A percentile compares a stretch with the other conserved stretches of the same genome.
Evolutionary conservation across 2,113 vertebrate species (phyloP).

Genomic region (Motacilla alba): DNA sequence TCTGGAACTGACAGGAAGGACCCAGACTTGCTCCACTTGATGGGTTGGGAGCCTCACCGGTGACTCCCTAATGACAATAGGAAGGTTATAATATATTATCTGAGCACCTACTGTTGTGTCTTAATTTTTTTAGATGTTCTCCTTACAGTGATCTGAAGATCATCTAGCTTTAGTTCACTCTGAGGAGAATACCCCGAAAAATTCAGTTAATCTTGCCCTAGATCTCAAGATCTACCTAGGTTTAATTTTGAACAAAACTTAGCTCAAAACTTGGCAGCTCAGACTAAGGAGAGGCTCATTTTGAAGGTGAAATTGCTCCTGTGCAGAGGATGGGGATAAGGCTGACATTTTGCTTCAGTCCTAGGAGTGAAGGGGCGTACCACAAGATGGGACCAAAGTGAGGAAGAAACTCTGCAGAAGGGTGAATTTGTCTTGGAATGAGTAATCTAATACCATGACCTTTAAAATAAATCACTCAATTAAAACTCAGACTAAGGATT

Average conservation of each 20-base stretch:
- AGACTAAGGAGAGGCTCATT: background rate
- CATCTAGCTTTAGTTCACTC: background rate
- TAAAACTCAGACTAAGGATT: conserved; percentile 39
- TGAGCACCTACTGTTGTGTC: background rate
- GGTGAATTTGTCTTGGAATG: conserved; percentile 22
- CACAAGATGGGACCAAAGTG: background rate
- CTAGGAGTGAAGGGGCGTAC: background rate
- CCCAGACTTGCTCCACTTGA: background rate
- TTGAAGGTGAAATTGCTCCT: background rate
- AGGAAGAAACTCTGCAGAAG: background rate
- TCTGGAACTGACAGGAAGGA: background rate
- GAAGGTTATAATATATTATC: background rate
- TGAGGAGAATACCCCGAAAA: background rate
- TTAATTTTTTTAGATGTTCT: background rate
- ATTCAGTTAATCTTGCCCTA: background rate
- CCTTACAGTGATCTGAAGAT: background rate
- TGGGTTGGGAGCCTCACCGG: background rate
- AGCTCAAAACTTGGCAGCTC: background rate
- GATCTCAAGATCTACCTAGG: background rate
- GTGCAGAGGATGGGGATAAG: background rate
- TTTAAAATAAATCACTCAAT: conserved; percentile 48
- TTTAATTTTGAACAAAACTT: background rate
- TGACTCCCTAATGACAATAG: background rate
- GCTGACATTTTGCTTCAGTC: background rate
- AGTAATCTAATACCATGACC: conserved; percentile 1